Base-by-base conservation (phyloP, 2,797 vertebrate genomes). In the Enoplosus armatus region DNA sequence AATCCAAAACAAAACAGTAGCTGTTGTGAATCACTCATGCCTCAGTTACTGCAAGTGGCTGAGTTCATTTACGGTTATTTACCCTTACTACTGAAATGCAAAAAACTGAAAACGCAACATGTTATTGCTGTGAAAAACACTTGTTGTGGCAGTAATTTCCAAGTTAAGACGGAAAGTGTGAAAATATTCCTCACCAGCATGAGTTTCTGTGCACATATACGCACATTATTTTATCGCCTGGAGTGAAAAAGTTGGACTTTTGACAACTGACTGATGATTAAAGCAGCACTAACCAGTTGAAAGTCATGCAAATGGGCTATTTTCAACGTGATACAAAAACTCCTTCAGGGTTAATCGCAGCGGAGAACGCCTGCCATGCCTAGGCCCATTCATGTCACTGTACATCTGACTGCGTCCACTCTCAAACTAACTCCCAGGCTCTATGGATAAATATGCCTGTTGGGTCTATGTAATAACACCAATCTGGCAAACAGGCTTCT, bases 51-150 rank as follows among this genome's bases (percentile, higher is more conserved):
- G 48, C 60, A 75, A 87, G 48, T 58, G 66, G 78, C 82, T 69
- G 69, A 70, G 77, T 87, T 82, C 58, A 90, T 91, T 82, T 86
- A 86, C 39, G 24, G 64, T 87, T 89, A 90, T 79, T 85, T 85
- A 79, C 63, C 81, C 68, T 77, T 51, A 75, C 72, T 79, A 27
- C 68, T 56, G 60, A 77, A 33, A 65, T 41, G 70, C 53, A 72
- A 39, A 62, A n/a, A 82, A 66, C 8, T 20, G 37, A 61, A 60
- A 60, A 45, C 75, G 6, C 55, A 47, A 24, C 48, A 48, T 22
- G 29, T 61, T 20, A 58, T 31, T 48, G 35, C 37, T 51, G 26
- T 31, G 5, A 61, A 35, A 67, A 59, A 22, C 5, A 43, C 39
- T 12, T 61, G 48, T 5, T 11, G 16, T 39, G n/a, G 45, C 33